Evolutionary conservation across 2,888 invertebrate species (phyloP).

Genomic region (Pristionchus maxplancki): DNA sequence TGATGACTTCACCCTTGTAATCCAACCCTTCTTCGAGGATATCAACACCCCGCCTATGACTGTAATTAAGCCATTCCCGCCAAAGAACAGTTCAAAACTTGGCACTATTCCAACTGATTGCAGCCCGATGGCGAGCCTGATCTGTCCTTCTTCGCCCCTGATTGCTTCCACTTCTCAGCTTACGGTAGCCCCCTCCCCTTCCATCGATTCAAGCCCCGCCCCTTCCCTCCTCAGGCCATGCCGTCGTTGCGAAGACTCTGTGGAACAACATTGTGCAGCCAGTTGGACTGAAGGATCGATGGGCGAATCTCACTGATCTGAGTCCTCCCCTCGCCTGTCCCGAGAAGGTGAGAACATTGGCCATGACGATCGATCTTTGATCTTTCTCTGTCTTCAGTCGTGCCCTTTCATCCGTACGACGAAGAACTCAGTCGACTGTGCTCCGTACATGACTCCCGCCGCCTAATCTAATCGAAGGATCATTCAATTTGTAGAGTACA

Average conservation of each 20-base stretch:
- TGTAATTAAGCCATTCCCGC: constrained; percentile 41
- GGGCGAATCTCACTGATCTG: constrained; percentile 58
- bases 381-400: constrained; percentile 47
- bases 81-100: neutral
- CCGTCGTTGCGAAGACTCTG: constrained; percentile 61
- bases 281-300: constrained; percentile 50
- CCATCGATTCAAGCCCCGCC: constrained; percentile 7
- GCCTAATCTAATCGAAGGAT: neutral
- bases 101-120: neutral
- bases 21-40: constrained; percentile 70
- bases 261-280: constrained; percentile 60
- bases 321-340: constrained; percentile 56
- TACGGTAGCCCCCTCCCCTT: neutral
- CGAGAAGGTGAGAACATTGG: constrained; percentile 41
- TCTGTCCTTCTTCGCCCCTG: constrained; percentile 69
- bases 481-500: too few relatives aligned
- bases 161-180: constrained; percentile 70
- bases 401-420: constrained; percentile 67
- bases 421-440: constrained; percentile 61
- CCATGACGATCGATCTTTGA: neutral
- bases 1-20: constrained; percentile 70
- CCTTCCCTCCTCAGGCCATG: constrained; percentile 60
- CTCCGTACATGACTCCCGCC: constrained; percentile 41
- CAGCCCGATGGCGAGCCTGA: constrained; percentile 62
- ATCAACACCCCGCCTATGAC: constrained; percentile 62